phyloP scores from a whole-genome alignment of 37 sponge, comb jelly and placozoan genomes.

The Oopsacas minuta region DNA sequence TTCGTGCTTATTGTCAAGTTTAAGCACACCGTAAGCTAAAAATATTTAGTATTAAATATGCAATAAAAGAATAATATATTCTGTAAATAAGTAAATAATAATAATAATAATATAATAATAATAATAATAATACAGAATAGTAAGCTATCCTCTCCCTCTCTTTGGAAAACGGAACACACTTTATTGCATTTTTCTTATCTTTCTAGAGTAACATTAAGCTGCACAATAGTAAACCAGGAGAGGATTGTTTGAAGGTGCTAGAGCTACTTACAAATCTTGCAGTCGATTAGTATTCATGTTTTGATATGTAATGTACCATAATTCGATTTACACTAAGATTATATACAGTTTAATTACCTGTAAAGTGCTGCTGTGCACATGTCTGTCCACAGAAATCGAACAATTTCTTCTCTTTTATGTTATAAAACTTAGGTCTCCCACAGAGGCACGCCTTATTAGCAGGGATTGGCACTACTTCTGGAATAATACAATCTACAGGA shows the following conservation, averaged over 20 bases:
- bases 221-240: too few species aligned
- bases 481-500: background rate
- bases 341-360: background rate
- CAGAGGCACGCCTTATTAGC: background rate
- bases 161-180: too few species aligned
- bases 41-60: background rate
- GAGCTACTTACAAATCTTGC: background rate
- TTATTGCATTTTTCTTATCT: too few species aligned
- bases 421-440: background rate
- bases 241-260: too few species aligned
- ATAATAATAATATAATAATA: too few species aligned
- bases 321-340: background rate
- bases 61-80: background rate
- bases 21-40: background rate
- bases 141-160: too few species aligned
- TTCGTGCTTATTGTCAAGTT: background rate
- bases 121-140: too few species aligned
- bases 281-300: background rate
- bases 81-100: too few species aligned
- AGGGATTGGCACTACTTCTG: background rate
- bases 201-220: too few species aligned
- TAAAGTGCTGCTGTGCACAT: background rate
- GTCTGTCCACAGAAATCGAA: slow-evolving; percentile 14
- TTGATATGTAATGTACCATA: background rate
- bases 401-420: background rate